Evolutionary conservation across 2,113 vertebrate species (phyloP).

Genomic region (Apodemus sylvaticus): DNA sequence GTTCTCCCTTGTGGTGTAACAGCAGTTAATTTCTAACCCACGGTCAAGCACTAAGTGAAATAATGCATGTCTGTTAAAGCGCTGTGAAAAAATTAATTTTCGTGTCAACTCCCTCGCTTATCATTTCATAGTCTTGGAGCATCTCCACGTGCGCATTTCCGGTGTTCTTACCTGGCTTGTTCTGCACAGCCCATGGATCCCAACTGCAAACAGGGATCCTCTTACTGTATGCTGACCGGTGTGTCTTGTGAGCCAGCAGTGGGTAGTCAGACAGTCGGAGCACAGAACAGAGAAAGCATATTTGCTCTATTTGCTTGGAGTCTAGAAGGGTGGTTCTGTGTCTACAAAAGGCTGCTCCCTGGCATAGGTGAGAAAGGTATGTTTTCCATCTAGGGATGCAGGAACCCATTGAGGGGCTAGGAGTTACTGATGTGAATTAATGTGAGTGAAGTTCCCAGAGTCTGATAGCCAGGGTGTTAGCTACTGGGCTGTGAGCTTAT

Average conservation of each 20-base stretch:
- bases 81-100: constrained; percentile 24
- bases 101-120: not conserved
- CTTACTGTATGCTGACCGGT: not conserved
- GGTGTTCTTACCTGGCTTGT: not conserved
- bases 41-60: not conserved
- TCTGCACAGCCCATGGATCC: not conserved
- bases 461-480: not conserved
- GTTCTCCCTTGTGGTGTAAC: not conserved
- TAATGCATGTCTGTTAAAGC: not conserved
- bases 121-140: not conserved
- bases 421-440: not conserved
- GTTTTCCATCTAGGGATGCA: fast-evolving
- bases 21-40: not conserved
- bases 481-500: not conserved
- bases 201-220: not conserved
- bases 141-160: not conserved
- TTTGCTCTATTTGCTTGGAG: not conserved
- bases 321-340: not conserved
- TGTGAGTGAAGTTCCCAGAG: not conserved
- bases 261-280: not conserved
- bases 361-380: not conserved
- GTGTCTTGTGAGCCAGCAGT: not conserved
- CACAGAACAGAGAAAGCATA: not conserved
- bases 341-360: not conserved
- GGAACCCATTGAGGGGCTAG: fast-evolving